Percentiles rank a stretch among this genome's conserved stretches.
Evolutionary conservation across 2,113 vertebrate genomes (phyloP).

Genomic region (Aspidoscelis tigris): DNA sequence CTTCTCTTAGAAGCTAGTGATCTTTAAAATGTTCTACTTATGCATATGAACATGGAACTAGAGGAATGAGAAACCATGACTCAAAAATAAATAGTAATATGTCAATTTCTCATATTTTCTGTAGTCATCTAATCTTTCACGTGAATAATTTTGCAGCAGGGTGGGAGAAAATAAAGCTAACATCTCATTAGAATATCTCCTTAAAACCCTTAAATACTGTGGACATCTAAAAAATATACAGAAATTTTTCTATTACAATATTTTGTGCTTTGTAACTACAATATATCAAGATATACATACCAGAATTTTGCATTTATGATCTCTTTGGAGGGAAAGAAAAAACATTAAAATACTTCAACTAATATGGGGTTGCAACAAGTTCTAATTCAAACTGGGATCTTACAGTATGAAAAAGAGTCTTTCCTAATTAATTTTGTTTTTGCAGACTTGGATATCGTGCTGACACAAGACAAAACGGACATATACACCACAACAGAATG

Average conservation of each 20-base stretch:
- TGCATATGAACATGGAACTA: not conserved
- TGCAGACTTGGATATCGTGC: not conserved
- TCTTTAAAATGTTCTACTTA: not conserved
- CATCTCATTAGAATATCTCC: not conserved
- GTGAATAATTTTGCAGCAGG: constrained; percentile 28
- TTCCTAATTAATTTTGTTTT: not conserved
- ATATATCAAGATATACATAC: too few species aligned
- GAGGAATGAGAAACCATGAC: not conserved
- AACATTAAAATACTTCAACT: too few species aligned
- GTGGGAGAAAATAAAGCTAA: not conserved
- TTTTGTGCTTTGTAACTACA: too few species aligned
- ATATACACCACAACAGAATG: not conserved
- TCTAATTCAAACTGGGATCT: not conserved
- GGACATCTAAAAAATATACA: too few species aligned
- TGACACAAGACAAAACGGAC: not conserved
- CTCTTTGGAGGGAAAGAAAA: too few species aligned
- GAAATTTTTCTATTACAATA: too few species aligned
- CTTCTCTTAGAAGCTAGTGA: not conserved
- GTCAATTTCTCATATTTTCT: not conserved
- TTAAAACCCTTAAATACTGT: not conserved
- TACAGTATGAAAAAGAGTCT: not conserved
- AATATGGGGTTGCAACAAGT: not conserved
- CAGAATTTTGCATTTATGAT: too few species aligned
- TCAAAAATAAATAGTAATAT: not conserved
- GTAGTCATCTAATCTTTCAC: not conserved